phyloP scores from a whole-genome alignment of 2,888 invertebrate species.

The Tanytarsus gracilentus region DNA sequence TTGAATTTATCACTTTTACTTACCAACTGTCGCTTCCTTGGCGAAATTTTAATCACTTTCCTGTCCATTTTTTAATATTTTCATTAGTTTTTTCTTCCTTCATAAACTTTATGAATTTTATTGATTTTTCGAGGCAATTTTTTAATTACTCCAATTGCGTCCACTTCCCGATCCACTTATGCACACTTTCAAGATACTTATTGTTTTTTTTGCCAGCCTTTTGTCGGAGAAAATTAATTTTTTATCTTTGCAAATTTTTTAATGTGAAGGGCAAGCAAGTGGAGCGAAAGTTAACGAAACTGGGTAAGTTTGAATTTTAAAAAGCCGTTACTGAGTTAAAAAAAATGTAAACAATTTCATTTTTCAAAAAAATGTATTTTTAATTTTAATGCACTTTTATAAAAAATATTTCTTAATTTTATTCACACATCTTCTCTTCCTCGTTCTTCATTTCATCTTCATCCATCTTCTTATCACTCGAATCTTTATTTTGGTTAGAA shows the following conservation, averaged over 20 bases:
- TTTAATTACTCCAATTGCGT: not conserved
- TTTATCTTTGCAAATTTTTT: not conserved
- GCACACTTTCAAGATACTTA: not conserved
- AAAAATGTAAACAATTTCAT: too few relatives aligned
- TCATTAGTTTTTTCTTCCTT: not conserved
- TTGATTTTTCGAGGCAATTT: not conserved
- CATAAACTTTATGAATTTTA: not conserved
- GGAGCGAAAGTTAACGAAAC: not conserved
- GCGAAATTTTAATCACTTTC: conserved; percentile 24
- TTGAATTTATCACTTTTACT: not conserved
- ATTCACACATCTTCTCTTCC: not conserved
- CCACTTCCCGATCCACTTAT: not conserved
- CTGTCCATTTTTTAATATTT: conserved; percentile 23
- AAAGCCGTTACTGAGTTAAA: not conserved
- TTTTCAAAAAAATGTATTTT: too few relatives aligned
- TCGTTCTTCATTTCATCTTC: not conserved
- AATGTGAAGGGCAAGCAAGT: not conserved
- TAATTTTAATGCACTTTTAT: too few relatives aligned
- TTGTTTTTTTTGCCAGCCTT: not conserved
- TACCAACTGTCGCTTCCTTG: conserved; percentile 19
- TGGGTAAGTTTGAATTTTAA: not conserved
- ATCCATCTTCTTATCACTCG: not conserved
- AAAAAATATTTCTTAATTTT: too few relatives aligned
- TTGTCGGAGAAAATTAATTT: not conserved
- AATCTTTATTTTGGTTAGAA: conserved; percentile 21